phyloP scores from a whole-genome alignment of 2,888 invertebrate genomes.

The Morpho deidamia region DNA sequence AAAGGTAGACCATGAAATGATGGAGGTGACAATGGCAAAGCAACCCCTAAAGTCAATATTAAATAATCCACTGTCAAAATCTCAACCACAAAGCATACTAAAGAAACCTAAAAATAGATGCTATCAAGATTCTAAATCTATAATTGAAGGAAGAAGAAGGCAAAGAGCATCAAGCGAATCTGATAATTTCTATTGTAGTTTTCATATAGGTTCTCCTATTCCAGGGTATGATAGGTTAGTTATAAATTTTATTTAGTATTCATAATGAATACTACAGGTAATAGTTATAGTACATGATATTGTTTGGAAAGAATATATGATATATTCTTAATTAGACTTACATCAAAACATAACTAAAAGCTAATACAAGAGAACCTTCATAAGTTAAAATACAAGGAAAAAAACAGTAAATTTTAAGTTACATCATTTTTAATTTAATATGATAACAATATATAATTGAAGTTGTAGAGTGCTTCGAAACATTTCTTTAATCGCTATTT shows the following conservation, averaged over 20 bases:
- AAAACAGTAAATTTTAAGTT: too few species aligned
- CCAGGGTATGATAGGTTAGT: conserved; percentile 62
- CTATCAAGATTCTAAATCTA: conserved; percentile 47
- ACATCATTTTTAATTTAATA: too few species aligned
- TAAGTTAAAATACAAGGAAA: too few species aligned
- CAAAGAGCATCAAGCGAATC: conserved; percentile 72
- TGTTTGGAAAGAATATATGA: too few species aligned
- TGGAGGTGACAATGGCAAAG: conserved; percentile 54
- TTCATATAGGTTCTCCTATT: conserved; percentile 46
- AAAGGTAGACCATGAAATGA: conserved; percentile 64
- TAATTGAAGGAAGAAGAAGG: conserved; percentile 58
- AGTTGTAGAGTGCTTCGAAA: too few species aligned
- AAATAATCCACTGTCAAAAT: conserved; percentile 59
- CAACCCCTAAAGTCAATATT: conserved; percentile 71
- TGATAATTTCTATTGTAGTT: conserved; percentile 58
- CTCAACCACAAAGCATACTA: conserved; percentile 60
- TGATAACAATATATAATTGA: too few species aligned
- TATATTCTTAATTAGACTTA: too few species aligned
- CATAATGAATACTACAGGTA: not conserved
- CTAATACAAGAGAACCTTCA: too few species aligned
- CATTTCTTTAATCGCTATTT: too few species aligned
- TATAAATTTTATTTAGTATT: conserved; percentile 11
- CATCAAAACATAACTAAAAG: too few species aligned
- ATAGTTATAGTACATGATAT: too few species aligned
- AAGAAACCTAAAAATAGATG: conserved; percentile 61